phyloP scores from a whole-genome alignment of 2,888 invertebrate species.

The Rotaria sp. region DNA sequence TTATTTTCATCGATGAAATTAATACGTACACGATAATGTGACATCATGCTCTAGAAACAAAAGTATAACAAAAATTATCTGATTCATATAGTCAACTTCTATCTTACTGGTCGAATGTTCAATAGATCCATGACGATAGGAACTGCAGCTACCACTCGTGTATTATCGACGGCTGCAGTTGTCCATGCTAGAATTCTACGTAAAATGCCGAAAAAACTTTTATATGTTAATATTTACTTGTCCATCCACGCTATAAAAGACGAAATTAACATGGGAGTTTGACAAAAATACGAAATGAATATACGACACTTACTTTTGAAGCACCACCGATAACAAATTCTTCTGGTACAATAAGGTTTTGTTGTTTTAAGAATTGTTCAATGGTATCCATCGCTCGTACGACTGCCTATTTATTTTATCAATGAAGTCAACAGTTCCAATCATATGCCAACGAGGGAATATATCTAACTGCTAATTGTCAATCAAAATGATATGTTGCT shows the following conservation, averaged over 20 bases:
- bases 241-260: slow-evolving; percentile 34
- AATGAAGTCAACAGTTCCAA: slow-evolving; percentile 43
- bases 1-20: no score
- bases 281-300: neutral
- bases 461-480: no score
- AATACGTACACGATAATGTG: neutral
- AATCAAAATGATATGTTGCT: no score
- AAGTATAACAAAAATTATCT: slow-evolving; percentile 44
- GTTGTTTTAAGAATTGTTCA: slow-evolving; percentile 40
- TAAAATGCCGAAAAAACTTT: slow-evolving; percentile 36
- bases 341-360: slow-evolving; percentile 21
- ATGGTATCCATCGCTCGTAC: slow-evolving; percentile 46
- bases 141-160: slow-evolving; percentile 46
- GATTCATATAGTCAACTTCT: neutral
- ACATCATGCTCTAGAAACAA: neutral
- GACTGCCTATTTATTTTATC: slow-evolving; percentile 45
- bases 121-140: slow-evolving; percentile 50
- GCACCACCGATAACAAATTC: slow-evolving; percentile 46
- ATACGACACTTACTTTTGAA: slow-evolving; percentile 34
- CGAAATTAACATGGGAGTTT: slow-evolving; percentile 42
- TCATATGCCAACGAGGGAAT: no score
- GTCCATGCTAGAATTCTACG: slow-evolving; percentile 44
- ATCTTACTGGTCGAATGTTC: slow-evolving; percentile 45
- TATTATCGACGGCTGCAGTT: slow-evolving; percentile 47
- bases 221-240: neutral